phyloP scores from a whole-genome alignment of 2,888 invertebrate genomes.

The Lamellibrachia columna region DNA sequence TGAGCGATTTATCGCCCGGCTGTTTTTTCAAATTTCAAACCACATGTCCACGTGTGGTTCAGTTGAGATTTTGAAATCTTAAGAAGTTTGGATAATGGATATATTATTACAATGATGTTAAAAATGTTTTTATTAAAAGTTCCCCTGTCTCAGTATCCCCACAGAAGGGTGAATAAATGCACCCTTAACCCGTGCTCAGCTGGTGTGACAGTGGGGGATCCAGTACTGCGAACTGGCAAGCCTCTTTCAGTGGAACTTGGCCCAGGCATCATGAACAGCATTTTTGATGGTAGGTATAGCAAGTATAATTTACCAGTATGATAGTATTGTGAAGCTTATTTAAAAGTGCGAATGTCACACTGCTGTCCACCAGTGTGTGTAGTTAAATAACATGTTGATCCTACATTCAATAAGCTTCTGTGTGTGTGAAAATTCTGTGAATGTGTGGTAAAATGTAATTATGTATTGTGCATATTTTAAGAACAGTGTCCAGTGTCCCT shows the following conservation, averaged over 20 bases:
- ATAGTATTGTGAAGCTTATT: neutral
- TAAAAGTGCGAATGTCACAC: too few species aligned
- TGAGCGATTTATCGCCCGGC: too few species aligned
- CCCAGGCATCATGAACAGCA: conserved; percentile 98
- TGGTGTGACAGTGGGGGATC: conserved; percentile 99
- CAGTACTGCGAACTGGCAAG: conserved; percentile 97
- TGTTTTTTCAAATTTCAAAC: neutral
- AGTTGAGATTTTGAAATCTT: neutral
- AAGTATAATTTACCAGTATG: neutral
- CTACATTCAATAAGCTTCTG: too few species aligned
- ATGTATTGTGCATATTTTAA: too few species aligned
- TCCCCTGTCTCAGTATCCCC: neutral
- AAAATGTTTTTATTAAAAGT: neutral
- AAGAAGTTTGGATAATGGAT: neutral
- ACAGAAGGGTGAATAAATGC: neutral
- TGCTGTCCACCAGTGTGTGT: too few species aligned
- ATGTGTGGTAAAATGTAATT: too few species aligned
- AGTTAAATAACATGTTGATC: too few species aligned
- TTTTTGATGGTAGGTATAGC: conserved; percentile 88
- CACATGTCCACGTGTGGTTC: neutral
- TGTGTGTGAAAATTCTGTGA: too few species aligned
- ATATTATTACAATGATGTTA: neutral
- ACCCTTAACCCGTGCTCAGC: conserved; percentile 70
- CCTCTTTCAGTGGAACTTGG: conserved; percentile 98
- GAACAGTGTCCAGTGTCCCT: too few species aligned